Evolutionary conservation across 2,113 vertebrate species (phyloP).

Genomic region (Arenaria interpres): DNA sequence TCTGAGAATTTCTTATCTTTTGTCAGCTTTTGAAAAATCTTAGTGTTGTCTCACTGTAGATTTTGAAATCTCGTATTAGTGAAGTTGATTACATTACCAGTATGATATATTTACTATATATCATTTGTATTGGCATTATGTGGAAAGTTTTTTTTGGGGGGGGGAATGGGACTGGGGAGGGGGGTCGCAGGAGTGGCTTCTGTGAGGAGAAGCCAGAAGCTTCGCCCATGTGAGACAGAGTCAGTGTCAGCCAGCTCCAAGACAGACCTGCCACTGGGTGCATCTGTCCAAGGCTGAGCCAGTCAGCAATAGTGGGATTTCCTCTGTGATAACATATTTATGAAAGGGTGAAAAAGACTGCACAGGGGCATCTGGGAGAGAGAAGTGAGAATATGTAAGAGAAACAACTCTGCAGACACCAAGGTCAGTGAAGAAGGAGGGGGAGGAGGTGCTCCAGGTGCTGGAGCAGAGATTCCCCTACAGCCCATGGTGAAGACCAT

Average conservation of each 20-base stretch:
- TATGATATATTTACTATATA: neutral
- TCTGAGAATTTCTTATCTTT: neutral
- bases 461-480: neutral
- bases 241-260: neutral
- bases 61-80: neutral
- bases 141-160: neutral
- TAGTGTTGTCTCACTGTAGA: neutral
- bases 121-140: neutral
- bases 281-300: neutral
- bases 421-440: neutral
- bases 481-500: rapidly evolving
- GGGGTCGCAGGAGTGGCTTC: neutral
- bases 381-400: neutral
- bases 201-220: neutral
- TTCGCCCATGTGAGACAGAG: neutral
- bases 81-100: neutral
- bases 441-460: rapidly evolving
- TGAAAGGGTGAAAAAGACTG: neutral
- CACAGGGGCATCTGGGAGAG: neutral
- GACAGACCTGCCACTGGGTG: rapidly evolving
- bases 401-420: neutral
- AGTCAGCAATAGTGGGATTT: rapidly evolving
- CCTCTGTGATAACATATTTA: neutral
- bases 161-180: too few relatives aligned
- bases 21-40: neutral